Conservation (phyloP, 2,113 vertebrate species). For the Pseudois nayaur region DNA sequence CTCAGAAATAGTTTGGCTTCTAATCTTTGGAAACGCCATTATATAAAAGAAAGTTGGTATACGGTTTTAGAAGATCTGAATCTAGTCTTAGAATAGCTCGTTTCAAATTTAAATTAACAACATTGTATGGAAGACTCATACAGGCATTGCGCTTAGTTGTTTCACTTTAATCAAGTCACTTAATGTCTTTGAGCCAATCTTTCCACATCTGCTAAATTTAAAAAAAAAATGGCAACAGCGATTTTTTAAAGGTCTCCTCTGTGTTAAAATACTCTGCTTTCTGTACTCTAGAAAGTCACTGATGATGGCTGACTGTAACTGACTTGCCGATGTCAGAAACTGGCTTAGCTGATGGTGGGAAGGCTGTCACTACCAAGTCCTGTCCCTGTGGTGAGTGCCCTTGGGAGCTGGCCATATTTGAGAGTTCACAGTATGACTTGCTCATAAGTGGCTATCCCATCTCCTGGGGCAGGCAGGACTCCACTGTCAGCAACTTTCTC, state of each 20-base stretch:
- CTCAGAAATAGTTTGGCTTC: neutral
- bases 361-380: neutral
- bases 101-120: neutral
- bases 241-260: neutral
- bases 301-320: neutral
- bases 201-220: neutral
- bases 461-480: neutral
- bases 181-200: neutral
- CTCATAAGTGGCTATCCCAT: neutral
- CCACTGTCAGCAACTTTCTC: neutral
- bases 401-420: neutral
- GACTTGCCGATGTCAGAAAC: constrained; percentile 10
- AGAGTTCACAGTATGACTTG: neutral
- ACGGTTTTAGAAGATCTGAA: neutral
- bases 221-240: neutral
- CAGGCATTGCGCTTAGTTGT: neutral
- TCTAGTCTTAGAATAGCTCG: neutral
- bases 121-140: neutral
- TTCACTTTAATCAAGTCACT: neutral
- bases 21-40: neutral
- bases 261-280: neutral
- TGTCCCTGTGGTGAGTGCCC: neutral
- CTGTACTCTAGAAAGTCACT: neutral
- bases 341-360: neutral
- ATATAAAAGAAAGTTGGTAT: neutral